Base-by-base conservation (phyloP, 2,888 invertebrate genomes). In the Chorisops tibialis region DNA sequence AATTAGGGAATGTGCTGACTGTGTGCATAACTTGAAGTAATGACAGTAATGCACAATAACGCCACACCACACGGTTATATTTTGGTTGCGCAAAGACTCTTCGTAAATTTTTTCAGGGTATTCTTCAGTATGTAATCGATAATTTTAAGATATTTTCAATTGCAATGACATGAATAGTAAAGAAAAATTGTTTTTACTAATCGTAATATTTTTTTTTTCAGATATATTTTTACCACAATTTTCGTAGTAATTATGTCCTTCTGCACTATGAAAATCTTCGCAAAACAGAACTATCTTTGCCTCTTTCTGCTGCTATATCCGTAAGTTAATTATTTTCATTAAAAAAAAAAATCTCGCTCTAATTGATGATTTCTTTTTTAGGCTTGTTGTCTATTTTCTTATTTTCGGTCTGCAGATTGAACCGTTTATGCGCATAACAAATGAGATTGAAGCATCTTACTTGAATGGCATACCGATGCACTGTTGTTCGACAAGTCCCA, bases 301-400 rank as follows among this genome's bases (percentile, higher is more conserved):
- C 86, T 93, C 69, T 85, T 95, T 72, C 91, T 91, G 72, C 81
- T 96, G 11, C 86, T 88, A 69, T 96, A 94, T 80, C 95, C 95
- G 94, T 95, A 83, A 87, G 93, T 87, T 30, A 78, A 3, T 12
- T 18, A 16, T 39, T 16, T 35, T n/a, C 4, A 38, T 59, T 14
- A 2, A 11, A 35, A 38, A 52, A 11, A 12, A 38, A 11, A 11
- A 4, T 12, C 4, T 16, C 1, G 16, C 52, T 11, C 5, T 14
- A 5, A 22, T 30, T 43, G 16, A 12, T 45, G 5, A 45, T 38
- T 43, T 35, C 18, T 37, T 22, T 45, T 56, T 51, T 75, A 91
- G 90, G 19, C 83, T 88, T 63, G 82, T 87, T 50, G 84, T 92
- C 35, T 93, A 93, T 78, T 81, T 91, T 67, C 80, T 92, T 37